phyloP scores from a whole-genome alignment of 2,113 vertebrate species.

The Tachycineta bicolor region DNA sequence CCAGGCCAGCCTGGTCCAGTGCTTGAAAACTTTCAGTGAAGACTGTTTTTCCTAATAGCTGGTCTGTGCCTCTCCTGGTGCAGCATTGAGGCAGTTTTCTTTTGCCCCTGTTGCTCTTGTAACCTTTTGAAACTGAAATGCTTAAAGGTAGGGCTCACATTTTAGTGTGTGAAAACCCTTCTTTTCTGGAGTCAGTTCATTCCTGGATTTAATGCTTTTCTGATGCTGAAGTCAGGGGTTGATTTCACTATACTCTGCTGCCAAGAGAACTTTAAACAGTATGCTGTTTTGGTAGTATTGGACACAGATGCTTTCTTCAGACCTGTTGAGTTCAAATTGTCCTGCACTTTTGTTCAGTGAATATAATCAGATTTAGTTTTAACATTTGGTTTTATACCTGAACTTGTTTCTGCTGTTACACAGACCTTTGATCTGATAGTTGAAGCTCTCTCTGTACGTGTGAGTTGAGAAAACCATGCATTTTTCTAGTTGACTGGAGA shows the following conservation, averaged over 20 bases:
- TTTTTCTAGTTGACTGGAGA: background rate
- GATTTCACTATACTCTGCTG: background rate
- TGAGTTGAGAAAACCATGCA: background rate
- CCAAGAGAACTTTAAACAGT: background rate
- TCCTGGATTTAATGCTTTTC: background rate
- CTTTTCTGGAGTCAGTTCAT: background rate
- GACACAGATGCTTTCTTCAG: background rate
- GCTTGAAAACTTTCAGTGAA: background rate
- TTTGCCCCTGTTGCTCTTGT: background rate
- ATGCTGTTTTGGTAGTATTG: rapidly evolving
- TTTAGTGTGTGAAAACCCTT: background rate
- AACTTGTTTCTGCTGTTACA: background rate
- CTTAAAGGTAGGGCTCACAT: background rate
- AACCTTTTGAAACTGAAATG: background rate
- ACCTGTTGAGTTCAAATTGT: rapidly evolving
- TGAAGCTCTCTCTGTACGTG: background rate
- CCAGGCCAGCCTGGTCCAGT: background rate
- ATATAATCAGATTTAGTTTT: background rate
- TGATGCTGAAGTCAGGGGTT: background rate
- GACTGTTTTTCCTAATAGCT: background rate
- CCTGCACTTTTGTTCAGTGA: background rate
- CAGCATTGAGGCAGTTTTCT: background rate
- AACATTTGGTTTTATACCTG: background rate
- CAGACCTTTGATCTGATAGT: background rate
- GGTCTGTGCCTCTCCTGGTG: background rate